phyloP scores from a whole-genome alignment of 2,113 vertebrate genomes.

The Ptilorrhoa leucosticta region DNA sequence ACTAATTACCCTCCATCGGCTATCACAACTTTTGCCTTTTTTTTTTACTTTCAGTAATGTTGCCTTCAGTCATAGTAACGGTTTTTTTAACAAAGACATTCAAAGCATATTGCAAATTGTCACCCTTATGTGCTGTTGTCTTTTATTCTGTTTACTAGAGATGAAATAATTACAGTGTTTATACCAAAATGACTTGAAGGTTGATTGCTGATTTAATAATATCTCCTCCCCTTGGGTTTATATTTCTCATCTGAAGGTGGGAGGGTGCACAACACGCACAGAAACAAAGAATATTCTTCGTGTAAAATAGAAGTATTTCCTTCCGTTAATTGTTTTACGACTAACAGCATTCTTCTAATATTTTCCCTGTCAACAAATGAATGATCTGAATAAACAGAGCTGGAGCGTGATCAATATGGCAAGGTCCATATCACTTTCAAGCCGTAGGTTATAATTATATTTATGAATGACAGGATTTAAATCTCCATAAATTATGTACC shows the following conservation, averaged over 20 bases:
- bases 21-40: background rate
- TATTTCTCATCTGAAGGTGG: conserved; percentile 32
- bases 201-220: conserved; percentile 51
- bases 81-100: conserved; percentile 39
- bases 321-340: conserved; percentile 20
- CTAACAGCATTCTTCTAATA: background rate
- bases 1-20: background rate
- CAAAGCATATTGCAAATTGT: conserved; percentile 37
- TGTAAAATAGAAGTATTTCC: conserved; percentile 19
- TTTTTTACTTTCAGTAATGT: background rate
- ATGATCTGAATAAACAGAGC: conserved; percentile 1
- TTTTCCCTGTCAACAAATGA: conserved; percentile 46
- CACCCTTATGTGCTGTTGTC: conserved; percentile 38
- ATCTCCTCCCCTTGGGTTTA: conserved; percentile 17
- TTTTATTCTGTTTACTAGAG: conserved; percentile 44
- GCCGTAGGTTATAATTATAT: conserved; percentile 41
- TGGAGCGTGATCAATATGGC: conserved; percentile 30
- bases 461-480: conserved; percentile 52
- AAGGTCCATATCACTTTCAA: conserved; percentile 38
- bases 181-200: conserved; percentile 36
- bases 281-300: conserved; percentile 26
- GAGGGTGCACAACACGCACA: background rate
- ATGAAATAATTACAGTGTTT: conserved; percentile 53
- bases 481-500: conserved; percentile 46
- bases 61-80: conserved; percentile 12